These are phyloP conservation scores for Notodonta dromedarius DNA, from an alignment of 2,888 invertebrate genomes.

Conservation along the genomic window DNA sequence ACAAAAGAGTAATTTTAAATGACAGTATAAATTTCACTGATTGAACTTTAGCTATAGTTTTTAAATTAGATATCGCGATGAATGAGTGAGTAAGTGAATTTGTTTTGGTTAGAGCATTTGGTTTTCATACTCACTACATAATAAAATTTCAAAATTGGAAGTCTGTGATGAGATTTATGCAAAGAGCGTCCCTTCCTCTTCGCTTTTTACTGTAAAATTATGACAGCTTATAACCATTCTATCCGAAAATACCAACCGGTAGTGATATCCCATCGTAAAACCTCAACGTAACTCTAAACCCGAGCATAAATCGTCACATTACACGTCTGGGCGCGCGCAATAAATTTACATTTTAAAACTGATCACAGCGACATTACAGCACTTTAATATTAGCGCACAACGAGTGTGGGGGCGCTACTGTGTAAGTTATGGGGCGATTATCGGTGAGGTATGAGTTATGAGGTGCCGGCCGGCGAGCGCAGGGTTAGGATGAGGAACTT, in stretches of 20 bases:
- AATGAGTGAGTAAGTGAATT: background rate
- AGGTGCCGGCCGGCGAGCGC: slow-evolving; percentile 21
- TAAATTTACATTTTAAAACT: slow-evolving; percentile 47
- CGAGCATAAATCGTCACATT: slow-evolving; percentile 31
- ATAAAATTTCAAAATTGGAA: background rate
- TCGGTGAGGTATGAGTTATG: slow-evolving; percentile 38
- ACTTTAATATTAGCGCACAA: slow-evolving; percentile 40
- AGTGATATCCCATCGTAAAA: slow-evolving; percentile 36
- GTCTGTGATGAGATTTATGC: background rate
- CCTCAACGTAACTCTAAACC: slow-evolving; percentile 31
- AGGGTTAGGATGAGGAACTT: slow-evolving; percentile 28
- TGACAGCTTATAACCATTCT: slow-evolving; percentile 10
- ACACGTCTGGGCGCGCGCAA: slow-evolving; percentile 32
- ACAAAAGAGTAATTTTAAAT: background rate
- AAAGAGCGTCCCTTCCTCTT: background rate
- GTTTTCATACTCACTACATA: background rate
- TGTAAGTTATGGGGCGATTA: slow-evolving; percentile 45
- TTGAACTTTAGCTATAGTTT: too few relatives aligned
- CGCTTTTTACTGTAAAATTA: slow-evolving; percentile 6
- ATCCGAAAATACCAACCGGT: slow-evolving; percentile 28
- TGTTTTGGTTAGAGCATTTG: background rate
- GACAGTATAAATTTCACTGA: too few relatives aligned
- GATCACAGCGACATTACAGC: slow-evolving; percentile 42
- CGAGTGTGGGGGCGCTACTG: slow-evolving; percentile 19
- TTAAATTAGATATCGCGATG: background rate